Evolutionary conservation across 2,888 invertebrate species (phyloP).

Genomic region (Drosophila pseudotalamancana): DNA sequence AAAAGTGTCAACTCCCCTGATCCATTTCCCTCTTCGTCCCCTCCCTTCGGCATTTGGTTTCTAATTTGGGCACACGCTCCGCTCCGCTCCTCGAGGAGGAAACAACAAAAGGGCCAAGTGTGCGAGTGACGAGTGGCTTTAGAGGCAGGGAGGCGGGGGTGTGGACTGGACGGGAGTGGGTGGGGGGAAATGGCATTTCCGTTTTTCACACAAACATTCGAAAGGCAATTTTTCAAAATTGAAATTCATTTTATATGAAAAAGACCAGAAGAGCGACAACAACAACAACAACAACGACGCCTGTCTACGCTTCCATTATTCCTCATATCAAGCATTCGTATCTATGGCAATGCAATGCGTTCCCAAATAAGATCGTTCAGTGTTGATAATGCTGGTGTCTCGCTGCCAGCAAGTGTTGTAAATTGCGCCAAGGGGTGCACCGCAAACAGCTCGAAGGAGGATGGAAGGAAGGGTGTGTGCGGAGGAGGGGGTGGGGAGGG

Average conservation of each 20-base stretch:
- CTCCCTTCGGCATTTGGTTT: conserved; percentile 54
- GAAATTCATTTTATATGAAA: conserved; percentile 68
- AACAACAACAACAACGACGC: conserved; percentile 43
- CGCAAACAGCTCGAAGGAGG: too few species aligned
- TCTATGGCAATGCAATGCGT: conserved; percentile 56
- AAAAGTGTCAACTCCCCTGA: conserved; percentile 66
- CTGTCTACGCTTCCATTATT: conserved; percentile 67
- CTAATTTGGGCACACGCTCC: conserved; percentile 78
- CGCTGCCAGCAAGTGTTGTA: conserved; percentile 64
- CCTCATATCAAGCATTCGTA: conserved; percentile 55
- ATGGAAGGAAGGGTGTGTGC: too few species aligned
- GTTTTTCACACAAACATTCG: conserved; percentile 75
- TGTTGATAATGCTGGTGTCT: conserved; percentile 46
- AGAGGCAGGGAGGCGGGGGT: neutral
- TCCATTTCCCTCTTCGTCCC: conserved; percentile 11
- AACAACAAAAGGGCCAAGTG: conserved; percentile 53
- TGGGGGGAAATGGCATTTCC: conserved; percentile 64
- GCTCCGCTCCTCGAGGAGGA: conserved; percentile 10
- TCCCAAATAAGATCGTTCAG: conserved; percentile 59
- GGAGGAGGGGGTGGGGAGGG: too few species aligned
- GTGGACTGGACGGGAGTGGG: neutral
- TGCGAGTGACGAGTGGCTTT: conserved; percentile 18
- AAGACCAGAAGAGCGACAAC: neutral
- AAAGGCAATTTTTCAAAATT: conserved; percentile 76
- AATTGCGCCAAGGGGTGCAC: conserved; percentile 35